These are phyloP conservation scores for Pangasius djambal DNA, from an alignment of 2,797 vertebrate genomes.

Conservation along the genomic window DNA sequence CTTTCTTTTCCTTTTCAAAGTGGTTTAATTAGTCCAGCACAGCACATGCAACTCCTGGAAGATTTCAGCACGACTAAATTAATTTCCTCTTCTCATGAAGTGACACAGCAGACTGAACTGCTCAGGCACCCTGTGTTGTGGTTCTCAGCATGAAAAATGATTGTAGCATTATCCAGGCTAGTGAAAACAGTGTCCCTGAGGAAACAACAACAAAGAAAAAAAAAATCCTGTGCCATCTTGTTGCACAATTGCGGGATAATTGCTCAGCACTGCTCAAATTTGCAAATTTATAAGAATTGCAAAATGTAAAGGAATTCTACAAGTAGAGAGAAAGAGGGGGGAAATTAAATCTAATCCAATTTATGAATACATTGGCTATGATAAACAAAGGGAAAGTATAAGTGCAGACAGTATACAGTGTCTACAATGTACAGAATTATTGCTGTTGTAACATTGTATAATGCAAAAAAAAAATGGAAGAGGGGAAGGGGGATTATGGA, in stretches of 20 bases:
- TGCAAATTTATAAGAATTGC: neutral
- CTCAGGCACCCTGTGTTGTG: slow-evolving; percentile 22
- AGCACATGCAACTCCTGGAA: slow-evolving; percentile 49
- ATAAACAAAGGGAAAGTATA: neutral
- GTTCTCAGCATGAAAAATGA: slow-evolving; percentile 6
- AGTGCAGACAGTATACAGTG: neutral
- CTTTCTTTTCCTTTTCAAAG: slow-evolving; percentile 45
- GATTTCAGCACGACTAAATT: slow-evolving; percentile 50
- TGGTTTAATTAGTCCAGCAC: slow-evolving; percentile 59
- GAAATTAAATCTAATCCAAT: neutral
- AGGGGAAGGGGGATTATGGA: neutral
- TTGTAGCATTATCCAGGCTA: slow-evolving; percentile 8
- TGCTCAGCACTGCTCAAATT: neutral
- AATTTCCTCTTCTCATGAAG: slow-evolving; percentile 54
- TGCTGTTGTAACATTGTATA: neutral
- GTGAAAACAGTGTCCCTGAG: slow-evolving; percentile 24
- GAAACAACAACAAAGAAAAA: neutral
- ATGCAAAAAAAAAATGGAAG: neutral
- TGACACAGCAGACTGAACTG: slow-evolving; percentile 36
- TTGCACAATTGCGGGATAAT: neutral
- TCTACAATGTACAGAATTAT: neutral
- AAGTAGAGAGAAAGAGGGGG: neutral
- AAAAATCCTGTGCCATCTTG: neutral
- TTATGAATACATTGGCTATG: neutral
- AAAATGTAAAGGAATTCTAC: neutral